A percentile compares a stretch with the other conserved stretches of the same genome.
Conservation (phyloP, 2,888 invertebrate species). For the Caenorhabditis zanzibari region DNA sequence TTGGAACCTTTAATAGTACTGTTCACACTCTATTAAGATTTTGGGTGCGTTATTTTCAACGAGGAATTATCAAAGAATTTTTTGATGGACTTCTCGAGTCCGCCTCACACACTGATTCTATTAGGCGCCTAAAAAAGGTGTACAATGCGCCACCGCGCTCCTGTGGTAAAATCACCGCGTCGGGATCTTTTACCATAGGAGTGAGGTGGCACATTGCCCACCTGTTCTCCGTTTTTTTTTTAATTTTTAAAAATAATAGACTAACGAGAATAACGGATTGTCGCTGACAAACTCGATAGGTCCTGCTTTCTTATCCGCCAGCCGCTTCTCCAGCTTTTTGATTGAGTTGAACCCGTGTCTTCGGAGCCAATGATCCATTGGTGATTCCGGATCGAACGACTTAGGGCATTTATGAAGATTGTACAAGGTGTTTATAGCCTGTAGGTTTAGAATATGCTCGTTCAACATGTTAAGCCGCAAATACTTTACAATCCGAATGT, state of each 20-base stretch:
- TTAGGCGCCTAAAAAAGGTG: too few relatives aligned
- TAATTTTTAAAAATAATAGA: too few relatives aligned
- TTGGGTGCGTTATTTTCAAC: too few relatives aligned
- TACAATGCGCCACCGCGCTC: too few relatives aligned
- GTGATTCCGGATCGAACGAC: slow-evolving; percentile 86
- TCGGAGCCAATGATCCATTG: slow-evolving; percentile 93
- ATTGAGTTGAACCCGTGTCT: slow-evolving; percentile 84
- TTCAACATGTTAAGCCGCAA: background rate
- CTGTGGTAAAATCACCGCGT: too few relatives aligned
- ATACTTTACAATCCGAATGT: slow-evolving; percentile 95
- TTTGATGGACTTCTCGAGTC: too few relatives aligned
- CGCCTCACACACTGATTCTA: too few relatives aligned
- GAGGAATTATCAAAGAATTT: too few relatives aligned
- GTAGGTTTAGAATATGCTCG: slow-evolving; percentile 52
- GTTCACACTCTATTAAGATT: too few relatives aligned
- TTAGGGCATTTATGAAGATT: slow-evolving; percentile 88
- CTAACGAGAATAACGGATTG: slow-evolving; percentile 91
- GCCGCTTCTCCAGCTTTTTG: slow-evolving; percentile 86
- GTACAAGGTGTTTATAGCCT: slow-evolving; percentile 95
- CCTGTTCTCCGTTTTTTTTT: too few relatives aligned
- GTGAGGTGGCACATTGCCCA: too few relatives aligned
- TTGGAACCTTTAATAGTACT: slow-evolving; percentile 87
- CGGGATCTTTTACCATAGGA: too few relatives aligned
- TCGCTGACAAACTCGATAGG: slow-evolving; percentile 92
- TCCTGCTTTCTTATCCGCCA: slow-evolving; percentile 87